phyloP scores from a whole-genome alignment of 2,113 vertebrate genomes.

The Lucifuga dentata region DNA sequence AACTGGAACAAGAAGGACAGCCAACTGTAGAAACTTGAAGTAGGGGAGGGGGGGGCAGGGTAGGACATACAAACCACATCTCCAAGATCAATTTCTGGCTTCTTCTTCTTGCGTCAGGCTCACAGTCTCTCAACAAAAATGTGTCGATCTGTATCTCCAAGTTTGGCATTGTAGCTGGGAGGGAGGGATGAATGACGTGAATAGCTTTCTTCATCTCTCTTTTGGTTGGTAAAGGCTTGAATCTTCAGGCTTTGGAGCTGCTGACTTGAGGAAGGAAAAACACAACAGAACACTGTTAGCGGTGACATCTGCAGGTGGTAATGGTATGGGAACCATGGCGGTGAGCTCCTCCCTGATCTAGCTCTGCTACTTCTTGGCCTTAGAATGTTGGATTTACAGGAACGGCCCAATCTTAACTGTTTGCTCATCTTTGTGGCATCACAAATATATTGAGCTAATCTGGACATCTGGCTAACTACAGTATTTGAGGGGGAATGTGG shows the following conservation, averaged over 20 bases:
- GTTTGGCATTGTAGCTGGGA: constrained; percentile 19
- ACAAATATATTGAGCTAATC: constrained; percentile 9
- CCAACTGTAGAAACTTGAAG: constrained; percentile 38
- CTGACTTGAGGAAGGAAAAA: constrained; percentile 84
- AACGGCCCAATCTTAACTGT: constrained; percentile 21
- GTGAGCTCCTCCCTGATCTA: constrained; percentile 40
- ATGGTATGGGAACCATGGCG: constrained; percentile 67
- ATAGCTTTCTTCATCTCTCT: constrained; percentile 36
- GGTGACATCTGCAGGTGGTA: constrained; percentile 72
- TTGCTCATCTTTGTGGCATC: constrained; percentile 15
- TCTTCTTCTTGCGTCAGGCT: constrained; percentile 37
- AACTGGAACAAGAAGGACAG: constrained; percentile 14
- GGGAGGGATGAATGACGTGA: constrained; percentile 30
- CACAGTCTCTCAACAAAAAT: constrained; percentile 63
- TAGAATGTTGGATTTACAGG: constrained; percentile 5
- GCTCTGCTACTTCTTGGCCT: constrained; percentile 23
- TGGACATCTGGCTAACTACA: constrained; percentile 10
- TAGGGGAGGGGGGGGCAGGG: constrained; percentile 23
- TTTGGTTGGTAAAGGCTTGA: constrained; percentile 61
- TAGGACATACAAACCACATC: constrained; percentile 83
- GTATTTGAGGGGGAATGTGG: constrained; percentile 19
- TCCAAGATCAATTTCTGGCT: constrained; percentile 27
- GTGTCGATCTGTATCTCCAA: constrained; percentile 8
- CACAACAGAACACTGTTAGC: constrained; percentile 86
- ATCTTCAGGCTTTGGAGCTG: constrained; percentile 79